Evolutionary conservation across 2,888 invertebrate genomes (phyloP), one percentile per base, ranked within the genome.

Genomic region (Stenichneumon culpator): DNA sequence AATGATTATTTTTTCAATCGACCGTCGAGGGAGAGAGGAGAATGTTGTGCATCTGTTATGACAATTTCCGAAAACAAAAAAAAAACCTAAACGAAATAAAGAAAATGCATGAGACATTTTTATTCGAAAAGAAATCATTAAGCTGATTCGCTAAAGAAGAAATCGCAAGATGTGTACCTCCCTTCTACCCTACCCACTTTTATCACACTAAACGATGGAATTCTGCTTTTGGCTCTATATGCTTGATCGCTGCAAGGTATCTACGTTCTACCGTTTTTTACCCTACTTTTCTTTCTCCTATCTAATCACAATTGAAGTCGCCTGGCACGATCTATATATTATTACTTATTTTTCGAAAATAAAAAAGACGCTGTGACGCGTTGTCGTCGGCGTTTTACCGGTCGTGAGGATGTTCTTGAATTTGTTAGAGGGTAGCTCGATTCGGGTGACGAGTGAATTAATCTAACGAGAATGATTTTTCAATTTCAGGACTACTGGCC

Each of bases 401-500:
- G 32, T 60, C 60, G 60, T 32, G 25, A 60, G 28, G 60, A 60
- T 60, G 32, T 60, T 60, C 47, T 60, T 57, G 63, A 54, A 70
- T 73, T 73, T 73, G 39, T 65, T 63, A 36, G 39, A 65, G 19
- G 50, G 32, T 63, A 16, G 57, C 44, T 47, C 70, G 39, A 50
- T 44, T 44, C 50, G 36, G 47, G 14, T 16, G 11, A 22, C 75
- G 52, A 65, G 57, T 1, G 16, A 73, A 68, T 78, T 60, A 1
- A 44, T 73, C 84, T 86, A 80, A 86, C 74, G 60, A 22, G 0
- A 16, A 70, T 19, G 74, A 63, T 63, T 74, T 32, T 86, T 77
- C 89, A 84, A 85, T 92, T 92, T 85, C 92, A 92, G 92, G 91
- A 67, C 74, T 91, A 25, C 73, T 92, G 88, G 89, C 89, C 11